Evolutionary conservation across 2,113 vertebrate species (phyloP).

Genomic region (Tachuris rubrigastra): DNA sequence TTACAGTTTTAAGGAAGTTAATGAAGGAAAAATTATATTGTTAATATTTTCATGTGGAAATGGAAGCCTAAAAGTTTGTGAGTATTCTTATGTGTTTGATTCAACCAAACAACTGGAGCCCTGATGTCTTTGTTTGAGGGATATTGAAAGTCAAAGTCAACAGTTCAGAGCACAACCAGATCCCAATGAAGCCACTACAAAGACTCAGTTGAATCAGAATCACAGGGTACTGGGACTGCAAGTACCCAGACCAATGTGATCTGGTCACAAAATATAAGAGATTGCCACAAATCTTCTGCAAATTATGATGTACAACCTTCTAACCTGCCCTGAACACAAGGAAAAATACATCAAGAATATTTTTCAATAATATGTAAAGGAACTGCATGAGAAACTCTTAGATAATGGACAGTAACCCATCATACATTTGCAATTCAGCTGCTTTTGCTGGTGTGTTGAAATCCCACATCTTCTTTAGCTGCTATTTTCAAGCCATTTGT

Average conservation of each 20-base stretch:
- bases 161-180: neutral
- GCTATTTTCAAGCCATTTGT: neutral
- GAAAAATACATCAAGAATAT: neutral
- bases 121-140: neutral
- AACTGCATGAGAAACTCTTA: neutral
- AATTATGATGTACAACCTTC: neutral
- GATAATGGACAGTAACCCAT: neutral
- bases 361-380: neutral
- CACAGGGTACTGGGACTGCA: neutral
- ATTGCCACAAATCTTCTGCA: neutral
- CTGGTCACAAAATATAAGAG: neutral
- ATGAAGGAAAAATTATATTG: neutral
- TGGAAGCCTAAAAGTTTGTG: neutral
- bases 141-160: neutral
- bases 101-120: neutral
- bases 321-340: neutral
- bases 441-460: neutral
- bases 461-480: neutral
- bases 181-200: neutral
- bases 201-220: neutral
- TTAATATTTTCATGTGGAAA: neutral
- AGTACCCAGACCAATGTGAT: neutral
- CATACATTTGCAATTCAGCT: neutral
- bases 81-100: neutral
- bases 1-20: neutral